These are phyloP conservation scores for Noctua comes DNA, from an alignment of 2,888 invertebrate species.

Conservation along the genomic window DNA sequence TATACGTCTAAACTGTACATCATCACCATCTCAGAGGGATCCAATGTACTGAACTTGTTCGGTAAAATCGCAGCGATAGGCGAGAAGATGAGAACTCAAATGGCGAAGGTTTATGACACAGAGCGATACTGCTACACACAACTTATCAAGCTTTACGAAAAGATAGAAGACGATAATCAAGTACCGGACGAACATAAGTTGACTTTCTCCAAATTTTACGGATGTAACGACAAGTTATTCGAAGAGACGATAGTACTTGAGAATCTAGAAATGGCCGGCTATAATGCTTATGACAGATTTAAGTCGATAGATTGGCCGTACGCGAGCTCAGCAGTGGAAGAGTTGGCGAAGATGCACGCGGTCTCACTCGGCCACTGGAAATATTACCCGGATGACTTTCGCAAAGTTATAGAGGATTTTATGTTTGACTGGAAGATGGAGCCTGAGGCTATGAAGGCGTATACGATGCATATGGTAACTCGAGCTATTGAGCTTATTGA, in stretches of 20 bases:
- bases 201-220: constrained; percentile 75
- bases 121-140: constrained; percentile 76
- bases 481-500: constrained; percentile 58
- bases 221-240: constrained; percentile 62
- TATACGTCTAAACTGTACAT: constrained; percentile 70
- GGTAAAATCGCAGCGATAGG: constrained; percentile 77
- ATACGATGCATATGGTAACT: constrained; percentile 39
- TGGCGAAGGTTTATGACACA: constrained; percentile 69
- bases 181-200: constrained; percentile 71
- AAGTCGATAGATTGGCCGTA: constrained; percentile 79
- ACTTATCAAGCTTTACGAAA: constrained; percentile 69
- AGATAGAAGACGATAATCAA: constrained; percentile 70
- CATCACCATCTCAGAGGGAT: constrained; percentile 57
- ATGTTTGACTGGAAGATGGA: constrained; percentile 52
- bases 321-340: constrained; percentile 72
- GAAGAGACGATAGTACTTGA: constrained; percentile 80
- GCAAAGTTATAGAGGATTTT: constrained; percentile 59
- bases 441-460: background rate
- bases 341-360: constrained; percentile 83
- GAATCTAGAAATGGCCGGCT: constrained; percentile 76
- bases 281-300: constrained; percentile 73
- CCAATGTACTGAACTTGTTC: constrained; percentile 71
- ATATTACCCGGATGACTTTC: constrained; percentile 76
- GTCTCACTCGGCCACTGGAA: constrained; percentile 74
- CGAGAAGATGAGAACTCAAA: constrained; percentile 68